Evolutionary conservation across 2,113 vertebrate species (phyloP), one percentile per base, ranked within the genome.

Genomic region (Rousettus leschenaultii): DNA sequence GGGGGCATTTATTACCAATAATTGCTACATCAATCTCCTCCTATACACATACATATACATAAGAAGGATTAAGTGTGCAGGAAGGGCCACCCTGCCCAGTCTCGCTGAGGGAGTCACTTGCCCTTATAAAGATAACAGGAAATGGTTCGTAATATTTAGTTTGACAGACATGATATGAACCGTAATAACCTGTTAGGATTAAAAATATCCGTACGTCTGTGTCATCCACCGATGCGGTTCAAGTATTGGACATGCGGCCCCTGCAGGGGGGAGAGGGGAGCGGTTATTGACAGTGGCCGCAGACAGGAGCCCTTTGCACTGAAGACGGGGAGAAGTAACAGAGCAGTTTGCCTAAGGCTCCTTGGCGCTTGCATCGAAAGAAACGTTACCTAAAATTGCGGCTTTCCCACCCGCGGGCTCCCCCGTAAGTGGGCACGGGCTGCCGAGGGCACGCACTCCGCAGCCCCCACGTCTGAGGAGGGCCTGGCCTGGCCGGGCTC

Each of bases 71-170:
- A 97, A 97, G 95, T 96, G 95, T 84, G 78, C 97, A 87, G 82
- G 45, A 30, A 93, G 26, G 92, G 68, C 95, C 11, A 0, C 95
- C 53, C 26, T 38, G 80, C 95, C 96, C 88, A 38, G 66, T 84
- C 97, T 96, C 96, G n/a, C 90, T 12, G 88, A 91, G 24, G 70
- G 87, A 92, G 96, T 95, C 98, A 89, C 94, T 94, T 77, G 98
- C 97, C 98, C 97, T 98, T 96, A 95, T 98, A 98, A 98, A 98
- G 98, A 98, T 94, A 98, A 98, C 19, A 77, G 98, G 97, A 96
- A 97, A 98, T 98, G 98, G 98, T 98, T 98, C 98, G 98, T 98
- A 98, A 98, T 98, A 97, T 98, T 98, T 98, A 98, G 48, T 98
- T 98, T 98, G 98, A 98, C 98, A 98, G 98, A 98, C 98, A 97